phyloP scores from a whole-genome alignment of 2,888 invertebrate species.

The Mimumesa dahlbomi region DNA sequence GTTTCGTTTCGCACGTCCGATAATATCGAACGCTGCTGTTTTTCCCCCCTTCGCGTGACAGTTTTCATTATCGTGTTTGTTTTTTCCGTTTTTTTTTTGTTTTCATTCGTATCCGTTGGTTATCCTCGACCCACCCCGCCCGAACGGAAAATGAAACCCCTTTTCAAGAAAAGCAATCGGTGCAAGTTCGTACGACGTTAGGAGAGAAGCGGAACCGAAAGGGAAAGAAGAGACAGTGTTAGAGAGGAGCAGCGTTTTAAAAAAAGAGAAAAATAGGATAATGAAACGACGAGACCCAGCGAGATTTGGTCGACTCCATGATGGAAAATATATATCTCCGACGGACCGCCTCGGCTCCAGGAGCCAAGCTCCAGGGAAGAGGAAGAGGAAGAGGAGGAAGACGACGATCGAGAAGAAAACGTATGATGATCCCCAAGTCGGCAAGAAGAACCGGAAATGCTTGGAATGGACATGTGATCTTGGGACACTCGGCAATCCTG shows the following conservation, averaged over 20 bases:
- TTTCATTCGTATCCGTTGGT: too few species aligned
- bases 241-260: constrained; percentile 5
- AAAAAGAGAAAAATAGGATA: constrained; percentile 1
- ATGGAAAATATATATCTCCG: constrained; percentile 40
- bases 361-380: constrained; percentile 48
- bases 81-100: too few species aligned
- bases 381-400: constrained; percentile 43
- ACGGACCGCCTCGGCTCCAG: constrained; percentile 32
- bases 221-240: neutral
- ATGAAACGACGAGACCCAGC: constrained; percentile 49
- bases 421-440: constrained; percentile 22
- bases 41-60: neutral
- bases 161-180: neutral
- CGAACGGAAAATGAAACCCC: too few species aligned
- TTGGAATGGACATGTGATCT: constrained; percentile 20
- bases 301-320: constrained; percentile 50
- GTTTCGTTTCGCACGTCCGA: neutral
- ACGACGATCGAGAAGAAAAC: constrained; percentile 42
- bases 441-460: constrained; percentile 6
- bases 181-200: neutral
- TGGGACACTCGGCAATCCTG: constrained; percentile 8
- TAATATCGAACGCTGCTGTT: too few species aligned
- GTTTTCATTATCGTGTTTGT: too few species aligned
- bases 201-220: constrained; percentile 3
- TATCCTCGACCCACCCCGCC: too few species aligned